phyloP scores from a whole-genome alignment of 2,888 invertebrate species.

The Cephus nigrinus region DNA sequence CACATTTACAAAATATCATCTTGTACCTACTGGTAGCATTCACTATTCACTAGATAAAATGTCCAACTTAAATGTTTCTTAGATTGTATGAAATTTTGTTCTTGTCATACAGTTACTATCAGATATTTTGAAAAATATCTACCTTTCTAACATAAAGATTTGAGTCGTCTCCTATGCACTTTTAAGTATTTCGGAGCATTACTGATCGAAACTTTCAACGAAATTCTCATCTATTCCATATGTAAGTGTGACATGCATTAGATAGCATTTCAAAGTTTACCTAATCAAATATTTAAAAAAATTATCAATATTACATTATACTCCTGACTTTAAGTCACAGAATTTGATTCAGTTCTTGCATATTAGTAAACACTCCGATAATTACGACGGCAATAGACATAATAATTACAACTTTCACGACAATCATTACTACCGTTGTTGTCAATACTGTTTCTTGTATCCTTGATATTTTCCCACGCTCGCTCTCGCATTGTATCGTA shows the following conservation, averaged over 20 bases:
- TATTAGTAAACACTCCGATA: neutral
- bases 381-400: neutral
- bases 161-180: too few species aligned
- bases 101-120: neutral
- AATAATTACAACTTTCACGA: neutral
- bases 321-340: neutral
- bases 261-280: neutral
- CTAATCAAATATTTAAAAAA: neutral
- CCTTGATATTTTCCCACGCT: neutral
- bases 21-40: neutral
- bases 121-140: neutral
- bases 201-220: neutral
- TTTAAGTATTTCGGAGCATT: neutral
- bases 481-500: neutral
- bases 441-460: neutral
- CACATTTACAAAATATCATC: neutral
- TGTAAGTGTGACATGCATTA: neutral
- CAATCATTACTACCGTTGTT: neutral
- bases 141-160: too few species aligned
- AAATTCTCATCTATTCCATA: neutral
- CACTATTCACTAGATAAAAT: neutral
- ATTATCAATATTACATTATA: neutral
- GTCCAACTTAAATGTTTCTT: neutral
- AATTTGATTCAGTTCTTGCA: neutral
- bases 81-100: neutral